Base-by-base conservation (phyloP, 2,888 invertebrate species). In the Leptopterna dolabrata region DNA sequence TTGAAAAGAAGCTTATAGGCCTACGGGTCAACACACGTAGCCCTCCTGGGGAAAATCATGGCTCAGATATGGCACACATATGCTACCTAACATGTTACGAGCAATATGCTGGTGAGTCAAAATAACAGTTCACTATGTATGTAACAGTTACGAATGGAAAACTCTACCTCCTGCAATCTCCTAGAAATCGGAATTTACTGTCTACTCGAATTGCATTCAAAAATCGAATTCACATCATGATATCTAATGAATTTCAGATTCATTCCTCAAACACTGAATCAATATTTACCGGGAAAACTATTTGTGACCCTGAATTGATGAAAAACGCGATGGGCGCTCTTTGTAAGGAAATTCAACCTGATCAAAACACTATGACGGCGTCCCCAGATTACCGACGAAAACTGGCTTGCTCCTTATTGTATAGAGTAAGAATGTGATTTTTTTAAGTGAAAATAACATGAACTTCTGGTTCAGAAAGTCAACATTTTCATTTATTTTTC, bases 391-490 rank as follows among this genome's bases (percentile, higher is more conserved):
- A 95, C 90, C 93, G 96, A 36, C 95, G 94, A 90, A 93, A 93
- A n/a, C 92, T 97, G 13, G 95, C 97, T 0, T 92, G 95, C 87
- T 94, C 95, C 4, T 92, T 97, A 24, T 95, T 97, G 91, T 97
- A 97, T 91, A 97, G 97, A 93, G 96, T 95, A 87, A 30, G 55
- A 47, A 16, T n/a, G n/a, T n/a, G 16, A 51, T 51, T 16, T 16
- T 47, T 47, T 1, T 29, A 29, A 71, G 7, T 30, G 14, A 27
- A 6, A 7, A 29, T 30, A 29, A n/a, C 19, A 7, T 3, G 16
- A 47, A 36, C 7, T n/a, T n/a, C n/a, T n/a, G n/a, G 7, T 4
- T 36, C 2, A 36, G 7, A 4, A 36, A 4, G 47, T 47, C 16
- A 13, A 24, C 2, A n/a, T 70, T 16, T 70, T 70, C 30, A 4